Evolutionary conservation across 2,888 invertebrate genomes (phyloP).

Genomic region (Fragum sueziense): DNA sequence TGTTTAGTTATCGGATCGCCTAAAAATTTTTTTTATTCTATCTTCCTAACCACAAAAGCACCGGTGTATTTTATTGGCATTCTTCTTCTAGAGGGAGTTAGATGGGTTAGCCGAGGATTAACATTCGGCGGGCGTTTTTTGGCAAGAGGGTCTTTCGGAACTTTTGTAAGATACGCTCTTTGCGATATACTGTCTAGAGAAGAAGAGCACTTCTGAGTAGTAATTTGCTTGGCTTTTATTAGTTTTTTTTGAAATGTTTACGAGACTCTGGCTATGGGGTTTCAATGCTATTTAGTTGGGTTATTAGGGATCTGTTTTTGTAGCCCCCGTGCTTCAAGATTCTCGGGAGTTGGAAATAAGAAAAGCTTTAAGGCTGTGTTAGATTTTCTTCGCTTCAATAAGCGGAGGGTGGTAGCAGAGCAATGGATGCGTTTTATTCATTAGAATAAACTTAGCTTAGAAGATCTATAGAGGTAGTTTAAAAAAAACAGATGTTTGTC

Average conservation of each 20-base stretch:
- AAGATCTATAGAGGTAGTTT: not conserved
- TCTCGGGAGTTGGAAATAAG: no score
- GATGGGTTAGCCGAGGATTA: not conserved
- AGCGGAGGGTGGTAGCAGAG: not conserved
- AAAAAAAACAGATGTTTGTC: not conserved
- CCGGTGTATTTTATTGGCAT: not conserved
- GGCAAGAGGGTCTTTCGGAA: not conserved
- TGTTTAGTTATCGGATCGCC: not conserved
- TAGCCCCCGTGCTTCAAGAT: not conserved
- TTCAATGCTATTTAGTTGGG: constrained; percentile 9
- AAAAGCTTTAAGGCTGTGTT: not conserved
- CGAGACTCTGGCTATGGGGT: not conserved
- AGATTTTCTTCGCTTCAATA: not conserved
- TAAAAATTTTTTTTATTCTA: not conserved
- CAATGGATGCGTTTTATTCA: not conserved
- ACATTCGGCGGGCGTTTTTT: constrained; percentile 9
- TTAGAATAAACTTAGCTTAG: no score
- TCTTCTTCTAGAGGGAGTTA: not conserved
- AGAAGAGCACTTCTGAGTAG: not conserved
- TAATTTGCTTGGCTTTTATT: no score
- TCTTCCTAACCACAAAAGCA: not conserved
- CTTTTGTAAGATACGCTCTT: not conserved
- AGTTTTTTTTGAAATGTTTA: not conserved
- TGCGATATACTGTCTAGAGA: not conserved
- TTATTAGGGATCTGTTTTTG: constrained; percentile 9